Percentiles rank a stretch among this genome's conserved stretches.
Conservation (phyloP, 2,797 vertebrate genomes). For the Cyprinodon diabolis region DNA sequence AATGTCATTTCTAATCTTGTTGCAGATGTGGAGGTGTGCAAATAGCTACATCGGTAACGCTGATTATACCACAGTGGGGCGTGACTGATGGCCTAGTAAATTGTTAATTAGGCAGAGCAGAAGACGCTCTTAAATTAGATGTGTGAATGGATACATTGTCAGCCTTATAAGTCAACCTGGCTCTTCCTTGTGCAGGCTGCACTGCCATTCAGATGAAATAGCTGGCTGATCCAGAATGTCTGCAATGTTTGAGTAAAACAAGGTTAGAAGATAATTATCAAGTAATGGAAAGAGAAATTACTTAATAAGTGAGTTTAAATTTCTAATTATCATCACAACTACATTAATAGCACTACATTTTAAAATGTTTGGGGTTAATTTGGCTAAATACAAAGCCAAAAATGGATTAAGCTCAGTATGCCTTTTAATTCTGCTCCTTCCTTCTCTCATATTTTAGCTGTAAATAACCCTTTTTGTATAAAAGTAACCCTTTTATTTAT, state of each 20-base stretch:
- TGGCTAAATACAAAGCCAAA: too few species aligned
- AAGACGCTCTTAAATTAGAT: constrained; percentile 83
- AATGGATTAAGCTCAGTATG: too few species aligned
- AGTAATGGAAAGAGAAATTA: background rate
- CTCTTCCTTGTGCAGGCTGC: constrained; percentile 36
- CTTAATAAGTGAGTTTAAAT: background rate
- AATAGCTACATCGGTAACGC: constrained; percentile 36
- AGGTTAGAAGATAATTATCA: constrained; percentile 19
- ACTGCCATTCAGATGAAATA: constrained; percentile 43
- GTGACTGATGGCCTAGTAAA: constrained; percentile 84
- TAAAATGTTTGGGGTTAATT: background rate
- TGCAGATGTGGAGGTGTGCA: constrained; percentile 45
- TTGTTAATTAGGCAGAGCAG: constrained; percentile 84
- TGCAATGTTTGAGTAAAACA: constrained; percentile 18
- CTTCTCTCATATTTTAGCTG: too few species aligned
- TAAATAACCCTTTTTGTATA: too few species aligned
- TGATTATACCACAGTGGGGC: constrained; percentile 72
- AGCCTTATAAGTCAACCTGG: constrained; percentile 75
- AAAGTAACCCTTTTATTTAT: too few species aligned
- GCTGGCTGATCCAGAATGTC: constrained; percentile 33
- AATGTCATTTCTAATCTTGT: constrained; percentile 51
- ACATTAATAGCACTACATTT: background rate
- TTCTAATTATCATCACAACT: background rate
- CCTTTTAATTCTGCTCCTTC: too few species aligned
- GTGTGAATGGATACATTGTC: constrained; percentile 78